Percentiles rank a stretch among this genome's conserved stretches.
Conservation (phyloP, 2,797 vertebrate species). For the Lates japonicus region DNA sequence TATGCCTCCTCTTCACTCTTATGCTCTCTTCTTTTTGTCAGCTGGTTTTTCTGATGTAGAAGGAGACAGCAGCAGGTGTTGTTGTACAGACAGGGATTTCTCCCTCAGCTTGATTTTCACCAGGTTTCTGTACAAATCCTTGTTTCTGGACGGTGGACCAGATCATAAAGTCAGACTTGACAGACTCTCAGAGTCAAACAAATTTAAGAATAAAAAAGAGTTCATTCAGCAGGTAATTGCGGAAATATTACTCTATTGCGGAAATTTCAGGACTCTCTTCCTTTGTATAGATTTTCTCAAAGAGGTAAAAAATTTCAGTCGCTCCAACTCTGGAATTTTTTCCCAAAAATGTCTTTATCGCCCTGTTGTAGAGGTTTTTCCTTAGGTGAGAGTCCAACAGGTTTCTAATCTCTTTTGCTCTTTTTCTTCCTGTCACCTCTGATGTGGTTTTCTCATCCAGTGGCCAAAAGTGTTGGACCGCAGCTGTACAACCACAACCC, state of each 20-base stretch:
- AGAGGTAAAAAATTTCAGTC: conserved; percentile 1
- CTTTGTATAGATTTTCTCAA: background rate
- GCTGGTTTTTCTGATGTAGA: conserved; percentile 16
- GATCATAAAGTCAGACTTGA: conserved; percentile 23
- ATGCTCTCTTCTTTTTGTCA: conserved; percentile 4
- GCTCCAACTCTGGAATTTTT: conserved; percentile 27
- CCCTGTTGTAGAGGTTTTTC: conserved; percentile 15
- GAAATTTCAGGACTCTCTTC: background rate
- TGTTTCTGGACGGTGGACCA: conserved; percentile 16
- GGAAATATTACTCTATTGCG: background rate
- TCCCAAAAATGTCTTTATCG: conserved; percentile 7
- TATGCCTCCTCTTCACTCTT: background rate
- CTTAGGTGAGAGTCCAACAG: conserved; percentile 70
- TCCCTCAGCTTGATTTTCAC: conserved; percentile 13
- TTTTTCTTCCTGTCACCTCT: conserved; percentile 24
- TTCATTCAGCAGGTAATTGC: background rate
- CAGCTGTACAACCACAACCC: conserved; percentile 59
- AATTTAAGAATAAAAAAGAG: background rate
- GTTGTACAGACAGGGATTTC: conserved; percentile 20
- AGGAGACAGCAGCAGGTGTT: conserved; percentile 61
- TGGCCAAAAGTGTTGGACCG: conserved; percentile 41
- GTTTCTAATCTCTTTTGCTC: conserved; percentile 40
- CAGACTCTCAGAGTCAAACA: background rate
- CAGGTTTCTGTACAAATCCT: conserved; percentile 35
- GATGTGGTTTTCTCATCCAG: conserved; percentile 66